phyloP scores from a whole-genome alignment of 2,797 vertebrate genomes.

The Crenichthys baileyi region DNA sequence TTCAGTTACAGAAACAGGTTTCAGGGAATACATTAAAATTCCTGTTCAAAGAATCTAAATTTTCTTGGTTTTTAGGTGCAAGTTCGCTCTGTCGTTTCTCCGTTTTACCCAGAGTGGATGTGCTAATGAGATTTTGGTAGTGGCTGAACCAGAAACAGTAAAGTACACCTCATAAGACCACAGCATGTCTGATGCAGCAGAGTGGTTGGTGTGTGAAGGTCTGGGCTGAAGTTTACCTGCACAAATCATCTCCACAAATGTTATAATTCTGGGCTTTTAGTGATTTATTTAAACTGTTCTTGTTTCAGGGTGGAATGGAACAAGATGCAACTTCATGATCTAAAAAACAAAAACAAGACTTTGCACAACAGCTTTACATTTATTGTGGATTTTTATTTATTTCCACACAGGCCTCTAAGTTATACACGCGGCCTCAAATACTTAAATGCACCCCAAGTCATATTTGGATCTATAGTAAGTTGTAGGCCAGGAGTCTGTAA shows the following conservation, averaged over 20 bases:
- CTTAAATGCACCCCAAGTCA: background rate
- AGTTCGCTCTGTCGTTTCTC: slow-evolving; percentile 15
- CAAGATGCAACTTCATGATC: background rate
- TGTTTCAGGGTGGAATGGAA: background rate
- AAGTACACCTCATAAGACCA: background rate
- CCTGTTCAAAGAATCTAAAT: slow-evolving; percentile 16
- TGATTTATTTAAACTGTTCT: background rate
- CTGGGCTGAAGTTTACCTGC: background rate
- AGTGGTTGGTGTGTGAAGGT: background rate
- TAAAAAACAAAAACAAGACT: background rate
- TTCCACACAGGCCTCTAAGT: background rate
- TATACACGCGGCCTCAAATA: too few species aligned
- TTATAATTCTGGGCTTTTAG: background rate
- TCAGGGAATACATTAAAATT: slow-evolving; percentile 29
- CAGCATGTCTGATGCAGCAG: background rate
- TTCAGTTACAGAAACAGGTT: slow-evolving; percentile 30
- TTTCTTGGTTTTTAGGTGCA: slow-evolving; percentile 10
- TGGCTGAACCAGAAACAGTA: slow-evolving; percentile 20
- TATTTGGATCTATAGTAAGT: background rate
- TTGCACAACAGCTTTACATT: background rate
- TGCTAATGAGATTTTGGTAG: slow-evolving; percentile 19
- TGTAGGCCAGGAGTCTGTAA: background rate
- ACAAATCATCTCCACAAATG: background rate
- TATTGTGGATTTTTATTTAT: background rate
- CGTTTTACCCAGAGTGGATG: slow-evolving; percentile 14